These are phyloP conservation scores for Trichonephila clavipes DNA, from an alignment of 1,140 invertebrate species.

Conservation along the genomic window DNA sequence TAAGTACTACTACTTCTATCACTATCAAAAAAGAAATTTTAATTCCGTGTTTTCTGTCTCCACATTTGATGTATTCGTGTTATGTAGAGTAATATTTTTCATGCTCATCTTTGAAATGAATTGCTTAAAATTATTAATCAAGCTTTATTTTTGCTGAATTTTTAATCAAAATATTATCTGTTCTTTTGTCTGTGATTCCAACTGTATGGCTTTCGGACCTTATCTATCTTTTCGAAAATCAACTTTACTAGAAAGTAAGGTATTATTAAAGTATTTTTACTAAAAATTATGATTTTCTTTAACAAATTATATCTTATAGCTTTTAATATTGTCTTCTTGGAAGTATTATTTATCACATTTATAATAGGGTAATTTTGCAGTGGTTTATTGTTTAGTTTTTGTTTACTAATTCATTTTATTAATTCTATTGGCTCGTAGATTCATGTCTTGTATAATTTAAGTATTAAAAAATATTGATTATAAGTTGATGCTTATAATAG, in stretches of 20 bases:
- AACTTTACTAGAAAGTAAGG: background rate
- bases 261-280: background rate
- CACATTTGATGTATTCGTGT: conserved; percentile 21
- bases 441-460: too few relatives aligned
- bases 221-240: conserved; percentile 15
- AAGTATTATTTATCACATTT: background rate
- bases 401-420: background rate
- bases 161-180: background rate
- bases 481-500: too few relatives aligned
- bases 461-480: too few relatives aligned
- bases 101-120: background rate
- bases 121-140: background rate
- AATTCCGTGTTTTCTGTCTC: conserved; percentile 31
- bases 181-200: background rate
- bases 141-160: background rate
- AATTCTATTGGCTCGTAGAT: background rate
- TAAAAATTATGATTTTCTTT: background rate
- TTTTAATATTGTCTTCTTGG: background rate
- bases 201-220: conserved; percentile 25
- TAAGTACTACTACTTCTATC: conserved; percentile 36
- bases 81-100: conserved; percentile 23
- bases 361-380: background rate
- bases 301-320: too few relatives aligned
- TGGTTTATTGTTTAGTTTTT: background rate
- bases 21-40: conserved; percentile 48